Evolutionary conservation across 2,113 vertebrate species (phyloP), one percentile per base, ranked within the genome.

Genomic region (Manacus vitellinus): DNA sequence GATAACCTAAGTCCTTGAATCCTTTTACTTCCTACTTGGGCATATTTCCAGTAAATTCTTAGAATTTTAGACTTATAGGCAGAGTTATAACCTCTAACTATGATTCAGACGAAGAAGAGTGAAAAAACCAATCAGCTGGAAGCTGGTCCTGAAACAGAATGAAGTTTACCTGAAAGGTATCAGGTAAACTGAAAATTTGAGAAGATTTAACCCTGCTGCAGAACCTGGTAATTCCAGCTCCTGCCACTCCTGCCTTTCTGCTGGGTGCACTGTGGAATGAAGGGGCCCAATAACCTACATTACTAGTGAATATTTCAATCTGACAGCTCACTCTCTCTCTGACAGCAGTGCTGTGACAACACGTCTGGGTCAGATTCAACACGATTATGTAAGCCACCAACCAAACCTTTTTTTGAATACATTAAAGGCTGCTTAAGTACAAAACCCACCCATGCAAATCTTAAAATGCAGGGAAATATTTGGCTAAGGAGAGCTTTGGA

Each of bases 381-480:
- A 81, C 24, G 44, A 95, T 97, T 97, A 97, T 94, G 96, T 97
- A 97, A 97, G 79, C 96, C 95, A 96, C 95, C 96, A 96, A 97
- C 96, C 94, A 92, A 95, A 87, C 91, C 83, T 95, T 95, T 96
- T 96, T 96, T 94, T 85, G 91, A 96, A 94, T 96, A 95, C 95
- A 92, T 96, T 97, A 96, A 94, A 95, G 94, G 89, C 91, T 96
- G 91, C 92, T 88, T 95, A 94, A 96, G 96, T 92, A 96, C 95
- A 96, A 96, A 96, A 94, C 96, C 96, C 96, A 96, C 96, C 92
- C 96, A 95, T 97, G 96, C 95, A 95, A 91, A 87, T 86, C 92
- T 95, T 96, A 96, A 96, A 96, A 97, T 94, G 88, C 91, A 95
- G 74, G 91, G 94, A 96, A 97, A 89, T 96, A 94, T 96, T 96